Percentiles rank a stretch among this genome's conserved stretches.
phyloP scores from a whole-genome alignment of 1,140 invertebrate species.

The Melitaea cinxia region DNA sequence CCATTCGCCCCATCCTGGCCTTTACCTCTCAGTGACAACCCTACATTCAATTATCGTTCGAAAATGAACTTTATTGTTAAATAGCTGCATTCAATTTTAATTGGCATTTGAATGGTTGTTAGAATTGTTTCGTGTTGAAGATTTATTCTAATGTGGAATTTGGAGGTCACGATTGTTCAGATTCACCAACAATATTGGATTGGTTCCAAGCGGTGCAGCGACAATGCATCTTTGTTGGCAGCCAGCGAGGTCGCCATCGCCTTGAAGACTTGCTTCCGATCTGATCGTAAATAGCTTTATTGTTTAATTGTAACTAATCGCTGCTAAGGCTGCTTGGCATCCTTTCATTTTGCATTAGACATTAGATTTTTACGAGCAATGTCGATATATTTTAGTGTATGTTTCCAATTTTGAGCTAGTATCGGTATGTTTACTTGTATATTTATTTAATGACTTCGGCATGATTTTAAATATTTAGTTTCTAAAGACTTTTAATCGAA shows the following conservation, averaged over 20 bases:
- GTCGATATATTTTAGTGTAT: too few species aligned
- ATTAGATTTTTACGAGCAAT: background rate
- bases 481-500: too few species aligned
- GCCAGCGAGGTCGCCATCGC: conserved; percentile 60
- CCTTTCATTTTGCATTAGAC: conserved; percentile 28
- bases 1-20: conserved; percentile 63
- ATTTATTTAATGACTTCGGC: too few species aligned
- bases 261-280: conserved; percentile 69
- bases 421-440: too few species aligned
- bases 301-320: conserved; percentile 65
- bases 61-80: conserved; percentile 17
- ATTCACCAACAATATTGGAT: conserved; percentile 72
- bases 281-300: conserved; percentile 55
- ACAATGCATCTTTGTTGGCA: conserved; percentile 77
- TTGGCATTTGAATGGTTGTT: conserved; percentile 10
- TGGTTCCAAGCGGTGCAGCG: conserved; percentile 65
- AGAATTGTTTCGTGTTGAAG: conserved; percentile 24
- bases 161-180: conserved; percentile 67
- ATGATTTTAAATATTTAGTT: too few species aligned
- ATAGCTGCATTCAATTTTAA: conserved; percentile 20
- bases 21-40: conserved; percentile 44
- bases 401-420: background rate
- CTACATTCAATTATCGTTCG: conserved; percentile 20
- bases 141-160: conserved; percentile 75
- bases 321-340: conserved; percentile 42